These are phyloP conservation scores for Ceratina australensis DNA, from an alignment of 1,140 invertebrate genomes.

Conservation along the genomic window DNA sequence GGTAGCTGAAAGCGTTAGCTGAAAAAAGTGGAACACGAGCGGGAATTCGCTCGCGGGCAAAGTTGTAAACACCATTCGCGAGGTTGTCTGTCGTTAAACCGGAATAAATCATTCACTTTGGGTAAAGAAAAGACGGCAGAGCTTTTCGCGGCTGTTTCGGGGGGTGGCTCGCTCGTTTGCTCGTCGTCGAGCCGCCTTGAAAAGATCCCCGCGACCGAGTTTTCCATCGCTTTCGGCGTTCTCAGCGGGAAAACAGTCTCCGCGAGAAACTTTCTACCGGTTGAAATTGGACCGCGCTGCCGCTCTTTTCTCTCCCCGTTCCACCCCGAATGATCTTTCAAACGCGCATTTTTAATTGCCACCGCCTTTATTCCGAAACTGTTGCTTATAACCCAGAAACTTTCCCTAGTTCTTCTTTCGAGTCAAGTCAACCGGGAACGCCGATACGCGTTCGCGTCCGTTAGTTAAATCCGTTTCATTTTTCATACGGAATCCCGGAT, in stretches of 20 bases:
- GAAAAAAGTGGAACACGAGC: too few species aligned
- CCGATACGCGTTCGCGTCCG: too few species aligned
- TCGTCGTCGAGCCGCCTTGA: background rate
- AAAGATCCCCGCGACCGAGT: background rate
- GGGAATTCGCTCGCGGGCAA: too few species aligned
- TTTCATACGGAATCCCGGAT: too few species aligned
- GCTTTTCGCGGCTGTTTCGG: background rate
- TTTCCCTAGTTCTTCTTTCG: too few species aligned
- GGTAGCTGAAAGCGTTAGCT: too few species aligned
- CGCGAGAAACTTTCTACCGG: background rate
- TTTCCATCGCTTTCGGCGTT: background rate
- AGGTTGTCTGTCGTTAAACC: background rate
- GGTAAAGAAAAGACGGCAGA: background rate
- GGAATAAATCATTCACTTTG: conserved; percentile 1
- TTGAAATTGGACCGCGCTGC: background rate
- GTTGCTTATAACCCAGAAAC: too few species aligned
- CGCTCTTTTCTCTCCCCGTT: background rate
- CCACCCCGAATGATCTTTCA: background rate
- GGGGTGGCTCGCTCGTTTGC: too few species aligned
- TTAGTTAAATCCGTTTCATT: too few species aligned
- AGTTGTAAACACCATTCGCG: too few species aligned
- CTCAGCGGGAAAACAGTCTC: background rate
- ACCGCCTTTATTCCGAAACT: background rate
- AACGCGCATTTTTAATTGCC: conserved; percentile 7
- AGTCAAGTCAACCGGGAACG: too few species aligned